Percentiles rank a stretch among this genome's conserved stretches.
Evolutionary conservation across 2,888 invertebrate genomes (phyloP).

Genomic region (Napeogenes sylphis): DNA sequence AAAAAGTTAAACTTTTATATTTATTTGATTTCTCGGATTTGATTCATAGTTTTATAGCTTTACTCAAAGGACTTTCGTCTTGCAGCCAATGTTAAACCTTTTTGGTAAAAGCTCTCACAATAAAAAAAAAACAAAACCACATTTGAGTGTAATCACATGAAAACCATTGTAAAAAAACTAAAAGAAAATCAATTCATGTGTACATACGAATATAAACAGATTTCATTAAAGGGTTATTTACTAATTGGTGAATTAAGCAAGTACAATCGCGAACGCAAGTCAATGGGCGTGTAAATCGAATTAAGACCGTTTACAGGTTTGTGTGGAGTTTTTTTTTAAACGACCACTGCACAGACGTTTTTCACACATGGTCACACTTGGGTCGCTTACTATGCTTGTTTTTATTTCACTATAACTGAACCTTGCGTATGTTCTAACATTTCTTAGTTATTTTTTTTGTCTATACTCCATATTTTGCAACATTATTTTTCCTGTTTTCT

Average conservation of each 20-base stretch:
- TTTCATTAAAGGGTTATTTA: constrained; percentile 61
- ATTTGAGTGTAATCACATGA: constrained; percentile 48
- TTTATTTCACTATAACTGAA: constrained; percentile 18
- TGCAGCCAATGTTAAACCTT: not conserved
- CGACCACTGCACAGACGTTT: constrained; percentile 54
- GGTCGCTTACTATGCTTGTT: constrained; percentile 38
- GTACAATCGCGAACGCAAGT: constrained; percentile 66
- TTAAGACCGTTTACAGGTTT: constrained; percentile 70
- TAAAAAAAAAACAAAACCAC: constrained; percentile 38
- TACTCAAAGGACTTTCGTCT: not conserved
- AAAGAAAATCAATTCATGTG: constrained; percentile 51
- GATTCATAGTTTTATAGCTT: not conserved
- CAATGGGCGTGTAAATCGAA: constrained; percentile 73
- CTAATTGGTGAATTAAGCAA: constrained; percentile 62
- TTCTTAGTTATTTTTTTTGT: not conserved
- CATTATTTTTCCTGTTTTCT: constrained; percentile 33
- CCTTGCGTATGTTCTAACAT: constrained; percentile 1
- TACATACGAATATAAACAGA: constrained; percentile 60
- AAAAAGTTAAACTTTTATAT: not conserved
- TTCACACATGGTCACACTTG: constrained; percentile 67
- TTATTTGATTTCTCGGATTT: not conserved
- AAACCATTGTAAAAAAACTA: constrained; percentile 63
- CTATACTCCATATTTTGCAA: constrained; percentile 19
- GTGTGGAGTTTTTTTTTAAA: constrained; percentile 46
- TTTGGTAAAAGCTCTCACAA: not conserved